These are phyloP conservation scores for Manis javanica DNA, from an alignment of 2,797 vertebrate species.

Conservation along the genomic window DNA sequence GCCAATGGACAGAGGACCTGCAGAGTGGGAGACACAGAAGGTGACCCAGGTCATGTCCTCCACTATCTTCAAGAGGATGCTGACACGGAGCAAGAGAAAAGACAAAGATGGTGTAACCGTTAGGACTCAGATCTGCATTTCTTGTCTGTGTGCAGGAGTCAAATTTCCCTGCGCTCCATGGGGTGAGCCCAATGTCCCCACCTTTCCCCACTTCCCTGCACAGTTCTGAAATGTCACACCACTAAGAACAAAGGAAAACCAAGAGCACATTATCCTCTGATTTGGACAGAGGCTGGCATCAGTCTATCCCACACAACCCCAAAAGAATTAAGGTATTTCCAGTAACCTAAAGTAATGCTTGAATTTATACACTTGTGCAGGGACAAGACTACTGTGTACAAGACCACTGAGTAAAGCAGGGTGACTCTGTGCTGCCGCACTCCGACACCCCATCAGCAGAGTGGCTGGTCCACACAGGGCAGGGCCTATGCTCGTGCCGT, in stretches of 20 bases:
- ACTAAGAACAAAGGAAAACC: constrained; percentile 13
- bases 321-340: background rate
- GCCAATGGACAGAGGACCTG: background rate
- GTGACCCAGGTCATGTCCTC: background rate
- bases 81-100: constrained; percentile 41
- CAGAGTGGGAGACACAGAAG: background rate
- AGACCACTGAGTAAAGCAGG: background rate
- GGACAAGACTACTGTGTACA: background rate
- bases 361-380: background rate
- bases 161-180: constrained; percentile 34
- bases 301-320: background rate
- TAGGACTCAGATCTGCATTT: background rate
- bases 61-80: background rate
- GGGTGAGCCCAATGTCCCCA: background rate
- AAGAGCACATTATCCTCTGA: background rate
- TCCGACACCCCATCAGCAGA: background rate
- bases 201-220: background rate
- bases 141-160: background rate
- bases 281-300: background rate
- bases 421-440: background rate
- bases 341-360: background rate
- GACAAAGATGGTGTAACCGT: background rate
- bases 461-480: rapidly evolving
- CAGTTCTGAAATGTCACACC: constrained; percentile 27
- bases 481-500: background rate